A percentile compares a stretch with the other conserved stretches of the same genome.
Evolutionary conservation across 2,797 vertebrate genomes (phyloP).

Genomic region (Tadarida brasiliensis): DNA sequence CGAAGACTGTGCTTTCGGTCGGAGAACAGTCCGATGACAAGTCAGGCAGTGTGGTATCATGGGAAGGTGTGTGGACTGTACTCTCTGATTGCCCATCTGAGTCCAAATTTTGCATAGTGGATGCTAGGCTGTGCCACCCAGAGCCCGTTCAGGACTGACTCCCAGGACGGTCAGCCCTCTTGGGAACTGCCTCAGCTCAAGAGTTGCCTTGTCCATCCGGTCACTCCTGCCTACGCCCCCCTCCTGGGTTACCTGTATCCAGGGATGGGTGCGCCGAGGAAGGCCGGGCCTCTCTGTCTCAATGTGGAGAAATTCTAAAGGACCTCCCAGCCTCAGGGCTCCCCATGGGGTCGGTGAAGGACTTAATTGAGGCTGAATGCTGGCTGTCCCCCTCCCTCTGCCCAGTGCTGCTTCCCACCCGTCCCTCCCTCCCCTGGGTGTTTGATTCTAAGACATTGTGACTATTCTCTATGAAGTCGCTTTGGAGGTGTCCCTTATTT

Average conservation of each 20-base stretch:
- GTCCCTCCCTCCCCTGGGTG: background rate
- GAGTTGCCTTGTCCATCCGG: background rate
- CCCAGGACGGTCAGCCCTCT: background rate
- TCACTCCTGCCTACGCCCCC: background rate
- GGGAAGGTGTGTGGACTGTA: background rate
- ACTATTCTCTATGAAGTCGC: background rate
- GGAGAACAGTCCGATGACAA: background rate
- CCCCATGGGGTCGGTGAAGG: background rate
- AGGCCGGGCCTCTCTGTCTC: background rate
- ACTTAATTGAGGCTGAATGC: background rate
- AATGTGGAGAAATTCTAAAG: background rate
- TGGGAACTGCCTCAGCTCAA: background rate
- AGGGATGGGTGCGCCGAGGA: background rate
- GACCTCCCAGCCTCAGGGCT: background rate
- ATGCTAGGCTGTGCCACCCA: background rate
- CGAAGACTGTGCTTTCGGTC: background rate
- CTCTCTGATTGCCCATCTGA: no score
- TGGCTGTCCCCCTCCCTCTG: background rate
- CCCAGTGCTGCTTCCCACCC: background rate
- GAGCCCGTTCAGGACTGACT: background rate
- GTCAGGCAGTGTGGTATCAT: background rate
- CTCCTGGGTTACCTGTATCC: background rate
- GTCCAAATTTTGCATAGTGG: background rate
- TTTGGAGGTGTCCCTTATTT: background rate
- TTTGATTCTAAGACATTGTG: background rate